phyloP scores from a whole-genome alignment of 2,113 vertebrate genomes.

The Chaenocephalus aceratus region DNA sequence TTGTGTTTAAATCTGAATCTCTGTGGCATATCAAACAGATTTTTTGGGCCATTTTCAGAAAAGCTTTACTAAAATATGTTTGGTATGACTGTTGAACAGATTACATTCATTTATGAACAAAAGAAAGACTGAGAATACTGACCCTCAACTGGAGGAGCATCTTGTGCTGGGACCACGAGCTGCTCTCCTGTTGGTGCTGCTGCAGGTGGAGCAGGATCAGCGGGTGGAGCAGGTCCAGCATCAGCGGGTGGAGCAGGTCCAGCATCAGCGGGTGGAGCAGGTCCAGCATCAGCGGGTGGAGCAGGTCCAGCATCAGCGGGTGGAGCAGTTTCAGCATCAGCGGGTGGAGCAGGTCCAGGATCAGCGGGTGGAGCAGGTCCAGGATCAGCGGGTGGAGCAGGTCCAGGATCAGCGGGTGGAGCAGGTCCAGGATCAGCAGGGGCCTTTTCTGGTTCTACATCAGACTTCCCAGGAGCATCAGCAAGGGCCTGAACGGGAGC shows the following conservation, averaged over 20 bases:
- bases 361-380: conserved; percentile 15
- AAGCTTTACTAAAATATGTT: not conserved
- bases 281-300: not conserved
- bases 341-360: not conserved
- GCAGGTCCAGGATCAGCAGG: conserved; percentile 6
- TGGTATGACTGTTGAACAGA: not conserved
- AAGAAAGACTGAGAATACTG: not conserved
- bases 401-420: not conserved
- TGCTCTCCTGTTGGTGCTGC: conserved; percentile 37
- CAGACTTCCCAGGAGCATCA: conserved; percentile 19
- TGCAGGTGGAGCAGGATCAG: conserved; percentile 7
- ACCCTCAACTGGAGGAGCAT: conserved; percentile 57
- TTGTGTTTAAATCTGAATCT: not conserved
- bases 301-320: not conserved
- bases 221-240: not conserved
- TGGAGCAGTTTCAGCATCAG: too few relatives aligned
- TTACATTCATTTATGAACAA: not conserved
- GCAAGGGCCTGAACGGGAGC: conserved; percentile 45
- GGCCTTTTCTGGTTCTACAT: conserved; percentile 25
- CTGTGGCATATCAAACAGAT: not conserved
- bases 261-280: not conserved
- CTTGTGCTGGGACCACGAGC: conserved; percentile 16
- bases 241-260: conserved; percentile 15
- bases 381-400: conserved; percentile 2
- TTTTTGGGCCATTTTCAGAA: conserved; percentile 7